phyloP scores from a whole-genome alignment of 2,797 vertebrate species.

The Borostomias antarcticus region DNA sequence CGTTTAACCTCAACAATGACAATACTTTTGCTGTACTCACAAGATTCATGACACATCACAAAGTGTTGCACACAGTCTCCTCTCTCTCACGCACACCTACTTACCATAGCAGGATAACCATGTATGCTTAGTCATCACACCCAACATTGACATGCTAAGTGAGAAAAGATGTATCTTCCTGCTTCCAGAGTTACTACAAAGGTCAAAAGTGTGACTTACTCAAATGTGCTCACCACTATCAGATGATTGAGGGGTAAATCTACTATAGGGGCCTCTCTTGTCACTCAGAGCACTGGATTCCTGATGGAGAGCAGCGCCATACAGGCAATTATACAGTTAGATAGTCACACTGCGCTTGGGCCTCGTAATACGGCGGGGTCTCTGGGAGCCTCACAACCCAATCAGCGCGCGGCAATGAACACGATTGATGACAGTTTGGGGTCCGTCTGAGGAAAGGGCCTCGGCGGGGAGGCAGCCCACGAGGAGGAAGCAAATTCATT shows the following conservation, averaged over 20 bases:
- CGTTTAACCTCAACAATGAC: not conserved
- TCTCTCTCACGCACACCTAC: not conserved
- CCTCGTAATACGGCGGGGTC: not conserved
- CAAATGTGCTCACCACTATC: not conserved
- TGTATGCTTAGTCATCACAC: not conserved
- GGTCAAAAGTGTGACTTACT: not conserved
- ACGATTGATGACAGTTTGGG: constrained; percentile 20
- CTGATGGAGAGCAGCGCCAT: not conserved
- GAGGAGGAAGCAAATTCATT: not conserved
- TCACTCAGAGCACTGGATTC: not conserved
- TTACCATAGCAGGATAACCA: not conserved
- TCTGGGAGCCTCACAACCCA: not conserved
- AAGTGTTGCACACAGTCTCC: not conserved
- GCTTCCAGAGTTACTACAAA: not conserved
- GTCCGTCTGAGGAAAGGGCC: constrained; percentile 12
- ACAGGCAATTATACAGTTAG: constrained; percentile 7
- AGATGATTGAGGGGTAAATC: not conserved
- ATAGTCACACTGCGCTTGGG: not conserved
- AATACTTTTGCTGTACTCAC: not conserved
- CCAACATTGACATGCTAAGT: not conserved
- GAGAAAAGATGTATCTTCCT: not conserved
- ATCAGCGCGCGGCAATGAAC: constrained; percentile 20
- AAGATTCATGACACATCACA: not conserved
- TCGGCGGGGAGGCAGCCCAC: not conserved
- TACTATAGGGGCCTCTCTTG: not conserved